Evolutionary conservation across 2,888 invertebrate species (phyloP).

Genomic region (Erebia epiphron): DNA sequence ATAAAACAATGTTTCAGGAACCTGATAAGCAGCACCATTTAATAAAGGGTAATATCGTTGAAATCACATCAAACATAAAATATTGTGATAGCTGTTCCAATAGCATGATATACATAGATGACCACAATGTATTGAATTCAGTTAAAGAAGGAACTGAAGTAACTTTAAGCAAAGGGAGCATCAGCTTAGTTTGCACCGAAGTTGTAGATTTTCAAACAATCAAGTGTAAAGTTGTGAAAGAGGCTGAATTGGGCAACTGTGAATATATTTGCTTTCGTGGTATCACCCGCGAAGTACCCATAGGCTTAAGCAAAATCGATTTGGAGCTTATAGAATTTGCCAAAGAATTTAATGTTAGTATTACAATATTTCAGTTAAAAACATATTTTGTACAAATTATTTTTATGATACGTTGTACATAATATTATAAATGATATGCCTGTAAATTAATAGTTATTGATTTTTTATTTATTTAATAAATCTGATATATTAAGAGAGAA

Average conservation of each 20-base stretch:
- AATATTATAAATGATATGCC: no score
- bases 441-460: no score
- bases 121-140: slow-evolving; percentile 44
- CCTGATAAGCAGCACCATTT: neutral
- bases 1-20: slow-evolving; percentile 9
- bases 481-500: no score
- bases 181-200: slow-evolving; percentile 47
- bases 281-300: slow-evolving; percentile 45
- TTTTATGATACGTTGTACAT: no score
- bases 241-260: slow-evolving; percentile 42
- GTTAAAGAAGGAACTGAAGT: slow-evolving; percentile 49
- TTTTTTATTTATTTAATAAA: no score
- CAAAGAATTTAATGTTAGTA: slow-evolving; percentile 49
- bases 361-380: neutral
- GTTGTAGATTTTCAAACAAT: slow-evolving; percentile 45
- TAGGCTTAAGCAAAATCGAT: slow-evolving; percentile 46
- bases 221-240: slow-evolving; percentile 46
- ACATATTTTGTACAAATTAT: neutral
- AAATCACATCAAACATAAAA: slow-evolving; percentile 45
- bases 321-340: slow-evolving; percentile 50
- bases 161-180: slow-evolving; percentile 45
- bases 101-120: slow-evolving; percentile 50
- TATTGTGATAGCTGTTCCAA: slow-evolving; percentile 47
- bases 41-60: slow-evolving; percentile 40
- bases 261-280: slow-evolving; percentile 50